Base-by-base conservation (phyloP, 2,888 invertebrate genomes). In the Platycheirus rosarum region DNA sequence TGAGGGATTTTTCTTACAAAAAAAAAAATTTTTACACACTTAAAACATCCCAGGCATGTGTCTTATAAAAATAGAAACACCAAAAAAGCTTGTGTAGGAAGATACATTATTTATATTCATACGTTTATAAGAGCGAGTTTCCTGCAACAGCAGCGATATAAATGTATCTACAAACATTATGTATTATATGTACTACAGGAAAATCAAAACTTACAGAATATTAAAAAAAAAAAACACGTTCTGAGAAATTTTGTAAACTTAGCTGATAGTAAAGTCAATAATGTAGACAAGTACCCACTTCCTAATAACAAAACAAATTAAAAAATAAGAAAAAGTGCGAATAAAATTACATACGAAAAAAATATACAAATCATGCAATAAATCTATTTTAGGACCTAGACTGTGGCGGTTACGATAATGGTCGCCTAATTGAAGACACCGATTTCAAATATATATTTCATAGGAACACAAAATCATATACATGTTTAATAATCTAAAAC, bases 271-370 rank as follows among this genome's bases (percentile, higher is more conserved):
- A 11, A 32, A 18, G 32, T 18, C 11, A 26, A 44, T 53, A 0
- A 8, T 23, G 37, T 23, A 4, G 23, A 23, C 2, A 23, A 23
- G 23, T 23, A n/a, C n/a, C n/a, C 6, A 23, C 23, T 6, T 6
- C 37, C 35, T n/a, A 53, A 63, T 63, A 63, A 71, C 71, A 53
- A 63, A 71, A 71, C 44, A 14, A 44, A n/a, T n/a, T 26, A 46
- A 63, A 48, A 60, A 70, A 60, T 55, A 65, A 57, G 55, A 18
- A 23, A 48, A 65, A 48, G 13, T 40, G 32, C 37, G 35, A 20
- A 49, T 40, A 16, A 20, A 55, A 20, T 37, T 18, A 55, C 35
- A 55, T 35, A 23, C 23, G 6, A 4, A 23, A 4, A 23, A 40
- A 29, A 16, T 51, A 51, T 44, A 40, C 8, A 35, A 51, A 62